Evolutionary conservation across 2,888 invertebrate genomes (phyloP).

Genomic region (Drosophila birchii): DNA sequence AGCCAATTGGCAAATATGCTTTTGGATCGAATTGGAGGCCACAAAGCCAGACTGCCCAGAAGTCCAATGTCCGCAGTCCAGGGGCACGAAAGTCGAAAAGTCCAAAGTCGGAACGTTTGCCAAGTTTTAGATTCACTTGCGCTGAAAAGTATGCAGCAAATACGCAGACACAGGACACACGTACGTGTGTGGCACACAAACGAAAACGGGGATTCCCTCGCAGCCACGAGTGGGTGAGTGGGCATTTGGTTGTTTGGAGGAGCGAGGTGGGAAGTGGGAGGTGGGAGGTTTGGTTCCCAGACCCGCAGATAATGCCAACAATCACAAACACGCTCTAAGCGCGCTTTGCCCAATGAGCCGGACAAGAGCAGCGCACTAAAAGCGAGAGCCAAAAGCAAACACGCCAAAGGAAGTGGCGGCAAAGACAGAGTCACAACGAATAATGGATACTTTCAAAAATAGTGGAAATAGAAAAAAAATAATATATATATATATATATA

Average conservation of each 20-base stretch:
- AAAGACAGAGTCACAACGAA: background rate
- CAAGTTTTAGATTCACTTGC: constrained; percentile 40
- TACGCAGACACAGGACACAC: constrained; percentile 1
- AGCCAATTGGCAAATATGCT: constrained; percentile 62
- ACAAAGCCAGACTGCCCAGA: constrained; percentile 17
- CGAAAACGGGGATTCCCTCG: background rate
- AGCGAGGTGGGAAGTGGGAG: too few relatives aligned
- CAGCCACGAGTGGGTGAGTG: background rate
- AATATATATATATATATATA: too few relatives aligned
- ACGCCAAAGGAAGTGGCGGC: background rate
- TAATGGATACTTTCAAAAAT: background rate
- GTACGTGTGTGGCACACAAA: constrained; percentile 1
- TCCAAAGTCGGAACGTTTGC: constrained; percentile 14
- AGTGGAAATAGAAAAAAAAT: background rate
- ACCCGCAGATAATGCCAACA: constrained; percentile 39
- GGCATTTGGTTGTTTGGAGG: background rate
- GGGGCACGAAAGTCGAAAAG: constrained; percentile 2
- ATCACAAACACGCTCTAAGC: constrained; percentile 41
- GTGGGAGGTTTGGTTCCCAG: too few relatives aligned
- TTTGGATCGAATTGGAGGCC: constrained; percentile 30
- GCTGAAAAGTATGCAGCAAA: constrained; percentile 25
- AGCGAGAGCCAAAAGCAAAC: constrained; percentile 19
- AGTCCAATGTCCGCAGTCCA: background rate
- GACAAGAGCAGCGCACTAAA: constrained; percentile 22
- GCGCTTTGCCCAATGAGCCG: constrained; percentile 42